Percentiles rank a stretch among this genome's conserved stretches.
Evolutionary conservation across 2,797 vertebrate genomes (phyloP).

Genomic region (Sphaeramia orbicularis): DNA sequence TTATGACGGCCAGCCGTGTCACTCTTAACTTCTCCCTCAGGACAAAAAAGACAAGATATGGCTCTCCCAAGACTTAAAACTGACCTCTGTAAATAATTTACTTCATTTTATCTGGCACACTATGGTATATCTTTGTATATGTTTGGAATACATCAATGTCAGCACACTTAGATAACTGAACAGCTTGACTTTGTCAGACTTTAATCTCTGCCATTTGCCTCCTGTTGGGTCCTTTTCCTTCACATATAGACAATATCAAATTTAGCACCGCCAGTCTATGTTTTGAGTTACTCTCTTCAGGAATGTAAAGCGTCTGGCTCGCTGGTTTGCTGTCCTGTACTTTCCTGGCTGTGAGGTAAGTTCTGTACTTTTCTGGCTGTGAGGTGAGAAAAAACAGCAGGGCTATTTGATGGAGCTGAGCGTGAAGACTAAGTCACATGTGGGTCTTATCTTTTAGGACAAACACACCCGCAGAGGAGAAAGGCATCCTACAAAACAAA

Average conservation of each 20-base stretch:
- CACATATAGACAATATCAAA: constrained; percentile 45
- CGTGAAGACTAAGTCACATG: constrained; percentile 60
- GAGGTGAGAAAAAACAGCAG: constrained; percentile 45
- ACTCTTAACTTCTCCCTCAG: neutral
- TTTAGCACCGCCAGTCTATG: constrained; percentile 43
- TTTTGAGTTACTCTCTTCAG: constrained; percentile 59
- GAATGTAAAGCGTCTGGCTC: constrained; percentile 68
- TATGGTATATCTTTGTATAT: neutral
- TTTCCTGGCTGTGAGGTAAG: constrained; percentile 38
- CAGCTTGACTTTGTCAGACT: constrained; percentile 41
- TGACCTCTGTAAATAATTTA: constrained; percentile 21
- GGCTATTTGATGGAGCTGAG: constrained; percentile 51
- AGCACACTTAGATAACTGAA: constrained; percentile 33
- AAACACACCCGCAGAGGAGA: constrained; percentile 40
- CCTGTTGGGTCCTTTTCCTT: constrained; percentile 15
- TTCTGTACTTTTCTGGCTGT: constrained; percentile 13
- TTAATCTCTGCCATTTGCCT: constrained; percentile 48
- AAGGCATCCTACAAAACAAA: constrained; percentile 50
- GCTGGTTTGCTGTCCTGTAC: constrained; percentile 17
- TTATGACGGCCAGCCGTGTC: neutral
- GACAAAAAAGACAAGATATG: constrained; percentile 3
- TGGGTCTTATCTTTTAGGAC: constrained; percentile 73
- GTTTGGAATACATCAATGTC: constrained; percentile 32
- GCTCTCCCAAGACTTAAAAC: constrained; percentile 17
- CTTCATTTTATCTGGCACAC: constrained; percentile 34